These are phyloP conservation scores for Microtus richardsoni DNA, from an alignment of 2,113 vertebrate genomes.

Conservation along the genomic window DNA sequence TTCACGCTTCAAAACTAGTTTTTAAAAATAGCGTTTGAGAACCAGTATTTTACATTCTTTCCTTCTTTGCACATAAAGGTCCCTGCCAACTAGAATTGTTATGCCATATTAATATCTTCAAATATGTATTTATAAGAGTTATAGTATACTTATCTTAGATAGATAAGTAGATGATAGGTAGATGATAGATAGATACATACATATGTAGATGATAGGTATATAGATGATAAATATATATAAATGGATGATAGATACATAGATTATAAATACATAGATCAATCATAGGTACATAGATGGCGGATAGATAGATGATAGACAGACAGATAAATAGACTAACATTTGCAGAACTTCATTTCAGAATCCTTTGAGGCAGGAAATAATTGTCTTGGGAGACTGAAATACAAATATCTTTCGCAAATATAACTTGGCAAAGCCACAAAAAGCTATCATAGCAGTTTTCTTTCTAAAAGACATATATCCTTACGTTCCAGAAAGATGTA, in stretches of 20 bases:
- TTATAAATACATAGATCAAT: not conserved
- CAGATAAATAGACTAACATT: not conserved
- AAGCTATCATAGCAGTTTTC: not conserved
- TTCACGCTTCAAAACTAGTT: conserved; percentile 36
- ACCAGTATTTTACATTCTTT: conserved; percentile 11
- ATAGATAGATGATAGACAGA: not conserved
- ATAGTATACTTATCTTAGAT: not conserved
- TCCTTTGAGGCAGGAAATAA: not conserved
- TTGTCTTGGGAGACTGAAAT: conserved; percentile 39
- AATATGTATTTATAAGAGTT: conserved; percentile 20
- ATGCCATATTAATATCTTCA: not conserved
- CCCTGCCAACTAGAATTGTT: conserved; percentile 19
- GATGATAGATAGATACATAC: not conserved
- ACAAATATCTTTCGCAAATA: conserved; percentile 18
- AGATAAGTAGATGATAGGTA: not conserved
- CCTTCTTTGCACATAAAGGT: not conserved
- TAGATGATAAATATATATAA: not conserved
- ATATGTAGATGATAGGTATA: not conserved
- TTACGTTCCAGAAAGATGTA: conserved; percentile 28
- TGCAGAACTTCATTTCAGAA: conserved; percentile 12
- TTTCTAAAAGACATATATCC: conserved; percentile 39
- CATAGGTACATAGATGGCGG: not conserved
- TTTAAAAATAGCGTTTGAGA: conserved; percentile 51
- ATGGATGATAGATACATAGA: not conserved
- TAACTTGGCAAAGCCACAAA: conserved; percentile 27